Evolutionary conservation across 37 sponge, comb jelly and placozoan genomes (phyloP).

Genomic region (Mnemiopsis leidyi): DNA sequence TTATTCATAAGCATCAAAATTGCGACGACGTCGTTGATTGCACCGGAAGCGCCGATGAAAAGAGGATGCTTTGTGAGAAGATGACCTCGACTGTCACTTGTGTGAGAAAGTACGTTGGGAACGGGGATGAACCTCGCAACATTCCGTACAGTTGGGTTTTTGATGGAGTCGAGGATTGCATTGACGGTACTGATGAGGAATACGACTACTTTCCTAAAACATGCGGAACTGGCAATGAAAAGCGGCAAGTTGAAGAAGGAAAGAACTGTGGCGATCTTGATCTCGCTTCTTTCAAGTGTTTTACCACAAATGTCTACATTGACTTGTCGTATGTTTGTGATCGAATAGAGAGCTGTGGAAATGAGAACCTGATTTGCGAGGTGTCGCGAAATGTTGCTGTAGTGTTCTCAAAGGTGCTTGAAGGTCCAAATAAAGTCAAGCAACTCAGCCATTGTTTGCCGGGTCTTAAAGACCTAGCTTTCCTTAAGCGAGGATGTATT

Average conservation of each 20-base stretch:
- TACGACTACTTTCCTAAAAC: neutral
- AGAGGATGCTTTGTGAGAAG: neutral
- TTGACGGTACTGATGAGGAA: neutral
- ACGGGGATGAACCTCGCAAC: neutral
- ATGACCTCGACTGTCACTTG: neutral
- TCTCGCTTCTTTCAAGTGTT: conserved; percentile 1
- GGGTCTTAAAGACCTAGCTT: neutral
- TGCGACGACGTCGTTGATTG: neutral
- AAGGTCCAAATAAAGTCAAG: neutral
- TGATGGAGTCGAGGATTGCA: neutral
- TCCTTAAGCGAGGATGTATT: neutral
- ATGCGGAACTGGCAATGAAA: neutral
- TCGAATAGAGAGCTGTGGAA: neutral
- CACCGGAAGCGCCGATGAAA: neutral
- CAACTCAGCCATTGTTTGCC: neutral
- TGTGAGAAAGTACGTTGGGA: neutral
- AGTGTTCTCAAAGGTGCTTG: neutral
- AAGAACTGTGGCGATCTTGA: neutral
- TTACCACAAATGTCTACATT: neutral
- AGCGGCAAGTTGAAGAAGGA: neutral
- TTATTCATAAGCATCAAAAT: neutral
- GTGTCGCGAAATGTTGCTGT: neutral
- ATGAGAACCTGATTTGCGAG: neutral
- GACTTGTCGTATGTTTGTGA: conserved; percentile 32
- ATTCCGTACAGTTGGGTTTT: neutral